A percentile compares a stretch with the other conserved stretches of the same genome.
phyloP scores from a whole-genome alignment of 2,797 vertebrate genomes.

The Rhadinocentrus ornatus region DNA sequence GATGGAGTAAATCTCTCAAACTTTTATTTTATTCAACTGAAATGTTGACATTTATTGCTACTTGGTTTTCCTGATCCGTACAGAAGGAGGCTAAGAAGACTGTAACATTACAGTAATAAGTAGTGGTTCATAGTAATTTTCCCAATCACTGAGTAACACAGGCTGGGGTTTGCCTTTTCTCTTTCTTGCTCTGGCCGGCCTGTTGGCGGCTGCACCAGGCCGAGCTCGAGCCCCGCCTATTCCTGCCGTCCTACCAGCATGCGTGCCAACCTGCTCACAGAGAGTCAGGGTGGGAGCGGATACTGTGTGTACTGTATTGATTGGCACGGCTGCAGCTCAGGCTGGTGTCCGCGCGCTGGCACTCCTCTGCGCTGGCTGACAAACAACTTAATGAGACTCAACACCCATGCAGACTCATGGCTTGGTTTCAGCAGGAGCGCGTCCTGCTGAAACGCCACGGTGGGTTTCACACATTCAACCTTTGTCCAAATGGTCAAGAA shows the following conservation, averaged over 20 bases:
- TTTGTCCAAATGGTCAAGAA: constrained; percentile 11
- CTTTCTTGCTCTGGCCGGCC: constrained; percentile 2
- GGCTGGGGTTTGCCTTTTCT: not conserved
- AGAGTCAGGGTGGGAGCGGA: constrained; percentile 57
- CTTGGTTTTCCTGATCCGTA: constrained; percentile 31
- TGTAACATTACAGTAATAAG: constrained; percentile 2
- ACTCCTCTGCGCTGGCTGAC: constrained; percentile 48
- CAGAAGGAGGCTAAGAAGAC: not conserved
- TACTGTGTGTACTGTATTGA: constrained; percentile 67
- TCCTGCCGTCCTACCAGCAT: constrained; percentile 37
- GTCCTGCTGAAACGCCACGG: constrained; percentile 8
- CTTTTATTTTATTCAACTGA: constrained; percentile 39
- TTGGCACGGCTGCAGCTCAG: constrained; percentile 61
- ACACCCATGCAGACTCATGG: constrained; percentile 31
- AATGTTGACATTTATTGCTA: constrained; percentile 23
- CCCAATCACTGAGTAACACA: not conserved
- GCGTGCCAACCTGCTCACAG: constrained; percentile 63
- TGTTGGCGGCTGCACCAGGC: constrained; percentile 4
- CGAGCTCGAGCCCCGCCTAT: constrained; percentile 20
- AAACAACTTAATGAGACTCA: constrained; percentile 61
- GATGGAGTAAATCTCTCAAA: constrained; percentile 52
- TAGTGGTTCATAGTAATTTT: constrained; percentile 1
- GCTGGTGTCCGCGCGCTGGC: constrained; percentile 55
- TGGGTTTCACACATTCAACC: constrained; percentile 21
- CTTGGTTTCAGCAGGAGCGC: constrained; percentile 22